Percentiles rank a stretch among this genome's conserved stretches.
Conservation (phyloP, 2,797 vertebrate genomes). For the Mycteria americana region DNA sequence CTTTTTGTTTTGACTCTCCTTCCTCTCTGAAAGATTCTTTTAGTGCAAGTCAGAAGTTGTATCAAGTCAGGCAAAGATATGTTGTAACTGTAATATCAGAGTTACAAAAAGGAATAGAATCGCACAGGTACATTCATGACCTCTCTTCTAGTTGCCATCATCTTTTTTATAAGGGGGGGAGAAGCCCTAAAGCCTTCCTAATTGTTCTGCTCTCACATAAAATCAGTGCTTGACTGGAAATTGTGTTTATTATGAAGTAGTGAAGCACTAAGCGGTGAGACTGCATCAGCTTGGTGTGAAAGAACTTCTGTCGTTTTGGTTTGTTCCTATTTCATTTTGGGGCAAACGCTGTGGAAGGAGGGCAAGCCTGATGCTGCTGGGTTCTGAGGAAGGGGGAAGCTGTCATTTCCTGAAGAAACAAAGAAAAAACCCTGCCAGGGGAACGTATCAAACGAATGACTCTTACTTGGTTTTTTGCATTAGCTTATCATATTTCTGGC, state of each 20-base stretch:
- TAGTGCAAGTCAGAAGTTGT: not conserved
- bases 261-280: not conserved
- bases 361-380: not conserved
- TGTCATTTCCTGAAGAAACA: not conserved
- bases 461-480: not conserved
- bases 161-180: not conserved
- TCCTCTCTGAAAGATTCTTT: not conserved
- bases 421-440: not conserved
- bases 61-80: not conserved
- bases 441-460: not conserved
- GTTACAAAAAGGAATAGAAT: not conserved
- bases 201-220: not conserved
- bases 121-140: not conserved
- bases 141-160: not conserved
- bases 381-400: not conserved
- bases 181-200: not conserved
- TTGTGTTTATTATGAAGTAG: conserved; percentile 34
- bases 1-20: not conserved
- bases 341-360: conserved; percentile 1
- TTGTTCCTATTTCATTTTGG: not conserved
- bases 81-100: not conserved
- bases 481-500: not conserved
- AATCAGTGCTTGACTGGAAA: conserved; percentile 25
- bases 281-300: not conserved
- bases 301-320: not conserved